Base-by-base conservation (phyloP, 2,888 invertebrate genomes). In the Adelognathus sp. region DNA sequence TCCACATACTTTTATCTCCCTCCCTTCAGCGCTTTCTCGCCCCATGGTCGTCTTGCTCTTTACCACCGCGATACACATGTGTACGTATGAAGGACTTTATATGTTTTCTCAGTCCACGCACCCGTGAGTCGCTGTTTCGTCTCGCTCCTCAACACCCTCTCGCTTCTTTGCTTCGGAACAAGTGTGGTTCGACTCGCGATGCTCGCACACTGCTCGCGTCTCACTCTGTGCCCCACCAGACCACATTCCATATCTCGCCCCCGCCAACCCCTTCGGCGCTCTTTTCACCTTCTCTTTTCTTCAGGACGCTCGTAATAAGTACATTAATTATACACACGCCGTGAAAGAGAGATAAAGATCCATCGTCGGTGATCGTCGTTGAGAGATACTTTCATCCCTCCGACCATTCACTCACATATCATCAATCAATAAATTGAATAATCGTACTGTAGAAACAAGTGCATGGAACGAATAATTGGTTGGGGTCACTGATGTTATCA, bases 161-260 rank as follows among this genome's bases (percentile, higher is more conserved):
- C 74, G 39, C 61, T 75, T 52, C 39, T 75, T 60, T 33, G 27
- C 31, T 21, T 54, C 50, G 41, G 54, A 71, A 54, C 71, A 79
- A 79, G 75, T 79, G 67, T n/a, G n/a, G n/a, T 75, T 39, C 71
- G 61, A 79, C 71, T 70, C 66, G 61, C 56, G 67, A 79, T 67
- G 69, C 46, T 61, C 39, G 54, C 46, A 52, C 63, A 44, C 67
- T 69, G 61, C 44, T 60, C 31, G 58, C 36, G 70, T 76, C 39
- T 63, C 41, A 39, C 50, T 21, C n/a, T n/a, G n/a, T n/a, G 63
- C 70, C 58, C 46, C 39, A 73, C 58, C 72, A 56, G 73, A 76
- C 76, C 72, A 44, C 77, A 80, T 80, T 76, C 76, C 79, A 73
- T 50, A 76, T 69, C 56, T 71, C 41, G 66, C 66, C 69, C 73